Evolutionary conservation across 2,888 invertebrate species (phyloP), one percentile per base, ranked within the genome.

Genomic region (Branchipolynoe longqiensis): DNA sequence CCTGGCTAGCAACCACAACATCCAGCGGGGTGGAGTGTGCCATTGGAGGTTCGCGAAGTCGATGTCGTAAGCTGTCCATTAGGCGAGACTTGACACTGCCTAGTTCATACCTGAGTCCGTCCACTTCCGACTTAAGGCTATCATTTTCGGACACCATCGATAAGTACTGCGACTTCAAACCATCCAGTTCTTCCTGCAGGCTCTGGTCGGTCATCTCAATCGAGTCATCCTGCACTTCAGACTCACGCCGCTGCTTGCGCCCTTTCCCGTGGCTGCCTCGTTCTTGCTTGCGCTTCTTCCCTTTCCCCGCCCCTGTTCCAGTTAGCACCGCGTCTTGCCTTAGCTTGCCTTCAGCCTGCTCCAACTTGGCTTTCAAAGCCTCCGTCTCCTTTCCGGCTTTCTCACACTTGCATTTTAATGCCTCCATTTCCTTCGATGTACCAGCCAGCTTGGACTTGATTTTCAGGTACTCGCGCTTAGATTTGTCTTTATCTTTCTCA

Each of bases 401-500:
- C 18, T 48, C 69, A 69, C 41, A 73, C 14, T 62, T 59, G 6
- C 48, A 33, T 41, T 48, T 84, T 25, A 69, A 54, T 12, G 48
- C 28, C 18, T 84, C 69, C 48, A 73, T 28, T 54, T 84, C 84
- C 36, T 84, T 84, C 31, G 69, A 64, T 14, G 36, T 36, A 33
- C 38, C 41, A 48, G 31, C n/a, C 48, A 84, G 62, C 14, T 62
- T 59, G 14, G 69, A 48, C 38, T 73, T 84, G 8, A 58, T 48
- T 28, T 84, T 84, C 28, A 62, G n/a, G 36, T 31, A 62, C 48
- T 84, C 84, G 22, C 62, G 59, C n/a, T 69, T 59, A 54, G 64
- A 64, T 69, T 84, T 84, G 28, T 84, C 84, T 28, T 48, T 64
- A n/a, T 64, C 62, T 58, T 73, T 73, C 40, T 56, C 62, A 8